These are phyloP conservation scores for Monodelphis domestica DNA, from an alignment of 2,797 vertebrate species.

Conservation along the genomic window DNA sequence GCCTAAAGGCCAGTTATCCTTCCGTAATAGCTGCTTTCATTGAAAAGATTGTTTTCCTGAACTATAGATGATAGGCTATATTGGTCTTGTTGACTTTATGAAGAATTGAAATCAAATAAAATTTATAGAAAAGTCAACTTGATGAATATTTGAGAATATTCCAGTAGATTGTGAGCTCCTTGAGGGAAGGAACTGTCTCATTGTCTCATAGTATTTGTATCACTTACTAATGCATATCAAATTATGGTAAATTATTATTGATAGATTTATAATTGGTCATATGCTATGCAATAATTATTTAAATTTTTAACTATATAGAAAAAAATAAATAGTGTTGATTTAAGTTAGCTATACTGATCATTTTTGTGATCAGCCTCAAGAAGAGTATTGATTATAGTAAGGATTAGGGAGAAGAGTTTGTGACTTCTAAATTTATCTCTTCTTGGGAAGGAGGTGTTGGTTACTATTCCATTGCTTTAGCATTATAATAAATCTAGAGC, in stretches of 20 bases:
- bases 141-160: not conserved
- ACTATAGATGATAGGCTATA: not conserved
- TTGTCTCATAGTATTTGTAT: not conserved
- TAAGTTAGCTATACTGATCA: not conserved
- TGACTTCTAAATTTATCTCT: not conserved
- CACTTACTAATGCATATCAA: not conserved
- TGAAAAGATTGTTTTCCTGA: not conserved
- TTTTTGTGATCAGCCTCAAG: not conserved
- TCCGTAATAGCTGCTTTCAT: not conserved
- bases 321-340: not conserved
- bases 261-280: not conserved
- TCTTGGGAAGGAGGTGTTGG: not conserved
- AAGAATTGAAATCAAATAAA: slow-evolving; percentile 18
- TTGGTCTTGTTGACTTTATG: not conserved
- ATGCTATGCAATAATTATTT: not conserved
- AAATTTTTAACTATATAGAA: not conserved
- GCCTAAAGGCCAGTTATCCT: not conserved
- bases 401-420: not conserved
- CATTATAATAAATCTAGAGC: slow-evolving; percentile 4
- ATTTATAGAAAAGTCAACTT: not conserved
- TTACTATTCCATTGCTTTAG: slow-evolving; percentile 1
- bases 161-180: not conserved
- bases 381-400: not conserved
- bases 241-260: not conserved
- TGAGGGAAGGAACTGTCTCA: not conserved